phyloP scores from a whole-genome alignment of 53 echinoderm and acorn worm genomes.

The Astropecten irregularis region DNA sequence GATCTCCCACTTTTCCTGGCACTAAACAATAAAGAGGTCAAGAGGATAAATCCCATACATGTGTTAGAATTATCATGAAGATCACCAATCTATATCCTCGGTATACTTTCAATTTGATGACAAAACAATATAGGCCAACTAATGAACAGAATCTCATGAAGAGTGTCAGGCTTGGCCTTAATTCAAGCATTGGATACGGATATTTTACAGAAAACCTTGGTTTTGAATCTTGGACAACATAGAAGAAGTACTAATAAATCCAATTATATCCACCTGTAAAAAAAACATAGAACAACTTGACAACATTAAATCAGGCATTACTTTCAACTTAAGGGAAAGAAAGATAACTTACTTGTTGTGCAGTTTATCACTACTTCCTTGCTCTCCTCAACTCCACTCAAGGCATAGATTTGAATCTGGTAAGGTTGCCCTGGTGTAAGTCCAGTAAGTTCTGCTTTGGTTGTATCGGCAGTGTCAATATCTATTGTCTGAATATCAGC shows the following conservation, averaged over 20 bases:
- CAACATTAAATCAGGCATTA: too few relatives aligned
- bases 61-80: background rate
- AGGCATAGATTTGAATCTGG: conserved; percentile 59
- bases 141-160: too few relatives aligned
- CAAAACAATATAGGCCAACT: too few relatives aligned
- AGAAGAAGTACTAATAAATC: too few relatives aligned
- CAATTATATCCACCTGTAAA: too few relatives aligned
- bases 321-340: too few relatives aligned
- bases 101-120: too few relatives aligned
- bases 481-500: conserved; percentile 14
- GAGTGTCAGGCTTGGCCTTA: too few relatives aligned
- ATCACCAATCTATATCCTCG: background rate
- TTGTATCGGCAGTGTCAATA: conserved; percentile 54
- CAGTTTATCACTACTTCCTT: conserved; percentile 66
- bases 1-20: conserved; percentile 16
- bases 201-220: too few relatives aligned
- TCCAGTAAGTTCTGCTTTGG: conserved; percentile 70
- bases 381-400: conserved; percentile 77
- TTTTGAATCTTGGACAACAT: too few relatives aligned
- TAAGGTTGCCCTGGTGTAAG: conserved; percentile 75
- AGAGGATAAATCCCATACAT: background rate
- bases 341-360: conserved; percentile 81
- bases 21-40: background rate
- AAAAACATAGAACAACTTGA: too few relatives aligned
- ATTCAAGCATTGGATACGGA: too few relatives aligned